Conservation (phyloP, 2,797 vertebrate genomes). For the Sebastolobus altivelis region DNA sequence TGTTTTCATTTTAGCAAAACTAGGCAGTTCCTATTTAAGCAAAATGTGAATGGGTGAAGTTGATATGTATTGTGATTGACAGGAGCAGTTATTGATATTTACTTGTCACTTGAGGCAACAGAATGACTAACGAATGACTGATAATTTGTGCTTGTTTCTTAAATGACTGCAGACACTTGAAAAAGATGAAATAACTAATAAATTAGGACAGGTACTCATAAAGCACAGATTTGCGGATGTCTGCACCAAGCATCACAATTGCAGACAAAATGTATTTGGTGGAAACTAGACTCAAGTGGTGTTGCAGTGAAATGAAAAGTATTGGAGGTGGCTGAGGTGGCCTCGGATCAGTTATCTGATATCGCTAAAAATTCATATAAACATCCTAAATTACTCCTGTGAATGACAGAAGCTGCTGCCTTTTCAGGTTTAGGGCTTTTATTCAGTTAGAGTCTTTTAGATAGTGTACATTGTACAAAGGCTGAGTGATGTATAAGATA, state of each 20-base stretch:
- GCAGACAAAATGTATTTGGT: background rate
- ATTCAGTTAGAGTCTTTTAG: background rate
- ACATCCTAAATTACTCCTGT: background rate
- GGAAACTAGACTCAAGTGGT: background rate
- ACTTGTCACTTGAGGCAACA: background rate
- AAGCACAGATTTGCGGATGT: background rate
- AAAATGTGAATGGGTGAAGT: background rate
- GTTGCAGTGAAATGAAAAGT: background rate
- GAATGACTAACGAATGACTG: background rate
- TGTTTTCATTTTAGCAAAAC: background rate
- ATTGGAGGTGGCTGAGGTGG: background rate
- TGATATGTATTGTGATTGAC: background rate
- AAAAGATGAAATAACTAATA: background rate
- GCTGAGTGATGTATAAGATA: background rate
- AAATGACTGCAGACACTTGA: background rate
- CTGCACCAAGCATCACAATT: background rate
- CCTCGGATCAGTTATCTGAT: background rate
- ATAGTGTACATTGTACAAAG: background rate
- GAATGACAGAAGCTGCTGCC: background rate
- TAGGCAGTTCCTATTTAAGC: background rate
- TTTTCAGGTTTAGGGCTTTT: background rate
- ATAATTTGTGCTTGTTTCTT: background rate
- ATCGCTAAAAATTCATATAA: background rate
- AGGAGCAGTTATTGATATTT: slow-evolving; percentile 1
- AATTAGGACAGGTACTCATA: background rate